Conservation (phyloP, 1,140 invertebrate species). For the Pseudobourletiella spinata region DNA sequence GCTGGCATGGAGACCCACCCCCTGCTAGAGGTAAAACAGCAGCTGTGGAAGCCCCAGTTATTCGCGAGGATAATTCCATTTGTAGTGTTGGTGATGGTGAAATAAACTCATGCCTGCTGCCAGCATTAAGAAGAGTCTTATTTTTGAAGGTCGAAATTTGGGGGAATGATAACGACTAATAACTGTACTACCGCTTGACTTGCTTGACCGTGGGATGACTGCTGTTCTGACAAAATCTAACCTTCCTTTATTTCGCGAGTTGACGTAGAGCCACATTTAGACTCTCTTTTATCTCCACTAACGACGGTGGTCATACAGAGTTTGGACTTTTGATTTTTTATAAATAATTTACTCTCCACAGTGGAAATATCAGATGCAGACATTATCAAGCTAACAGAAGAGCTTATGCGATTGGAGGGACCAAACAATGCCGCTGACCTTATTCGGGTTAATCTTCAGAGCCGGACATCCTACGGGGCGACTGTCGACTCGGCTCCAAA, state of each 20-base stretch:
- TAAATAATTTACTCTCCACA: not conserved
- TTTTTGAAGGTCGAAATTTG: too few species aligned
- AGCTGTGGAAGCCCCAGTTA: not conserved
- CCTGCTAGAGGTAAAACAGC: too few species aligned
- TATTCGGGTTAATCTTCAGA: constrained; percentile 60
- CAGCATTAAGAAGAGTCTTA: not conserved
- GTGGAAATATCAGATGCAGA: constrained; percentile 50
- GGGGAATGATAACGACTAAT: too few species aligned
- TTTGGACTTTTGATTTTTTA: not conserved
- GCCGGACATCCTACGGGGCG: constrained; percentile 55
- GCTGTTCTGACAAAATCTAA: too few species aligned
- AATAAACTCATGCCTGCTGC: not conserved
- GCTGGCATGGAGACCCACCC: not conserved
- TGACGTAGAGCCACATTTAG: too few species aligned
- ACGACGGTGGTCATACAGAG: not conserved
- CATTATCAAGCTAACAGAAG: constrained; percentile 57
- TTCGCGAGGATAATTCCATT: not conserved
- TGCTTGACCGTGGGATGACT: not conserved
- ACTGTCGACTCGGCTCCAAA: constrained; percentile 58
- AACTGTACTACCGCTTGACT: not conserved
- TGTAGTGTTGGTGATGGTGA: too few species aligned
- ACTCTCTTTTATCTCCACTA: not conserved
- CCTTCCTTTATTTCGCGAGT: too few species aligned
- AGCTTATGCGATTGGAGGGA: constrained; percentile 56
- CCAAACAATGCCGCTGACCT: constrained; percentile 56